phyloP scores from a whole-genome alignment of 1,140 invertebrate species.

The Halyomorpha halys region DNA sequence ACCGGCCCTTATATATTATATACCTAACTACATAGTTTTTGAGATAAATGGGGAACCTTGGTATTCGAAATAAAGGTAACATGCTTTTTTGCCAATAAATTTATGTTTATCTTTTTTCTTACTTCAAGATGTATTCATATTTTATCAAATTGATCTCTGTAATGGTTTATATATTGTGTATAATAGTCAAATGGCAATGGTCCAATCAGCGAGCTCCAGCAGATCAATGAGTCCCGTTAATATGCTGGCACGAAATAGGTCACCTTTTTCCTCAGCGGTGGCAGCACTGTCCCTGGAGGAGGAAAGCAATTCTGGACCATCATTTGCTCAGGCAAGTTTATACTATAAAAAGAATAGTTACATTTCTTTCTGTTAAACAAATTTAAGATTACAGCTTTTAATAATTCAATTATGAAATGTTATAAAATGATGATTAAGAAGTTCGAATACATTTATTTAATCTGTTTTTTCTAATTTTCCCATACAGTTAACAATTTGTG shows the following conservation, averaged over 20 bases:
- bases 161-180: background rate
- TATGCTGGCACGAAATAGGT: background rate
- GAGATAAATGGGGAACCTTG: too few species aligned
- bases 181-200: background rate
- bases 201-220: slow-evolving; percentile 9
- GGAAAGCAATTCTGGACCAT: slow-evolving; percentile 37
- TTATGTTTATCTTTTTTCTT: background rate
- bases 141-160: background rate
- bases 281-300: slow-evolving; percentile 25
- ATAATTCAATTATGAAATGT: too few species aligned
- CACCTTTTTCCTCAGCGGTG: slow-evolving; percentile 1
- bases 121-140: background rate
- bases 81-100: too few species aligned
- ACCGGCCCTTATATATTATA: too few species aligned
- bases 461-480: background rate
- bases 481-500: background rate
- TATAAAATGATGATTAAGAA: too few species aligned
- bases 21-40: too few species aligned
- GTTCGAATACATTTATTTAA: too few species aligned
- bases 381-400: too few species aligned
- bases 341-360: background rate
- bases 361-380: too few species aligned
- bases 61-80: too few species aligned
- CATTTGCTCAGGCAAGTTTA: slow-evolving; percentile 47
- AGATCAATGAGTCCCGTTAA: slow-evolving; percentile 15